Evolutionary conservation across 1,140 invertebrate species (phyloP).

Genomic region (Temnothorax longispinosus): DNA sequence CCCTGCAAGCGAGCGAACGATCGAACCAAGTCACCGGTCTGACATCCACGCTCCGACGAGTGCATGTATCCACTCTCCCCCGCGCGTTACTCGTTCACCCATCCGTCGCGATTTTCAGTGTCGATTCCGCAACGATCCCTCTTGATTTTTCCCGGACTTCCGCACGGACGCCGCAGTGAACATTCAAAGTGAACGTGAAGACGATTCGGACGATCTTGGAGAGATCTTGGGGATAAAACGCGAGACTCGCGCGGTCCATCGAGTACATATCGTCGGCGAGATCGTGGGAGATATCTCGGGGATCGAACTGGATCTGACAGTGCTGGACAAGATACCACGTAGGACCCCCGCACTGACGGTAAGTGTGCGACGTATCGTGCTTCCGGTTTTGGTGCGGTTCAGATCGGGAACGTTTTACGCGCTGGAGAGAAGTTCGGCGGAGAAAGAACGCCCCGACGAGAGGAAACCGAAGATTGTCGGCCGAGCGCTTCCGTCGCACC

Average conservation of each 20-base stretch:
- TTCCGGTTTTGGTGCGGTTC: neutral
- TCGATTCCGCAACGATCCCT: slow-evolving; percentile 16
- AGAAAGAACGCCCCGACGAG: slow-evolving; percentile 11
- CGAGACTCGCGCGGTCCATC: neutral
- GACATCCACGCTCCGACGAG: neutral
- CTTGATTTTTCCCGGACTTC: slow-evolving; percentile 1
- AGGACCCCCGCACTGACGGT: slow-evolving; percentile 77
- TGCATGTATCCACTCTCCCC: neutral
- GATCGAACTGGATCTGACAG: slow-evolving; percentile 70
- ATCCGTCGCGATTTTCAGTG: neutral
- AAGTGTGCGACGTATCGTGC: slow-evolving; percentile 39
- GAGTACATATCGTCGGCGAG: neutral
- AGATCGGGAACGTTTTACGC: neutral
- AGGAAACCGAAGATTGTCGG: slow-evolving; percentile 56
- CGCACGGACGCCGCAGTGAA: slow-evolving; percentile 1
- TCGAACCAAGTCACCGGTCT: neutral
- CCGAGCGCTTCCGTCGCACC: slow-evolving; percentile 66
- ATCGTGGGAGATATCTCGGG: slow-evolving; percentile 6
- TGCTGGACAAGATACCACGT: slow-evolving; percentile 73
- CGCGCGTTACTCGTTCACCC: neutral
- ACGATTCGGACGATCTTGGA: neutral
- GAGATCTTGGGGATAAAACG: neutral
- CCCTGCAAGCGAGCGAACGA: slow-evolving; percentile 51
- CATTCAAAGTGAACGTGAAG: slow-evolving; percentile 14
- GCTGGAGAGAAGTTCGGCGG: neutral